Evolutionary conservation across 2,797 vertebrate species (phyloP), one percentile per base, ranked within the genome.

Genomic region (Lepus oiostolus): DNA sequence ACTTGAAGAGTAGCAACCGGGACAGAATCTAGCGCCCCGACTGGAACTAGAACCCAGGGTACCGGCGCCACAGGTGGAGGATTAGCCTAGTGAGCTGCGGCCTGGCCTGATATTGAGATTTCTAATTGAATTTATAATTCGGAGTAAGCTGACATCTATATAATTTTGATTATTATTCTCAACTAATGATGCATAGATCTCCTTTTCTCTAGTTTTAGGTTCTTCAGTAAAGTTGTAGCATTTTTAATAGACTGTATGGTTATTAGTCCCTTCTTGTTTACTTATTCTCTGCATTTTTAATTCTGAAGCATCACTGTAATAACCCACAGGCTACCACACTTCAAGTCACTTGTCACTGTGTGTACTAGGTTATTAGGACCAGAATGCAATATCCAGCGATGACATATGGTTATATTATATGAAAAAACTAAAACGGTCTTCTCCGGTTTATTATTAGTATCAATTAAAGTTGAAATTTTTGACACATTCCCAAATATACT

Each of bases 401-500:
- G 2, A 1, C 68, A 87, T 30, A 71, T 21, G 4, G 13, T 68
- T 90, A 63, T 2, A 58, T 38, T 50, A 67, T 35, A 11, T 71
- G 12, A 71, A 93, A 88, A 90, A 77, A 26, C 52, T 86, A 62
- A 19, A 88, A 85, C 2, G 32, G 71, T 2, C 32, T 67, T 88
- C 75, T 24, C 19, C 52, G 75, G n/a, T 26, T 91, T 70, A 68
- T 63, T 75, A 42, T 22, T 77, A 85, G 47, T 54, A 72, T 65
- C 86, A 68, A 79, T 90, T 93, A 60, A 62, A 93, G 63, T 35
- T 95, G 42, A 84, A 86, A 60, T 19, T 81, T 85, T 84, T 63
- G 92, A 90, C 65, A 79, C 62, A 30, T 87, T 88, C 26, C 42
- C 50, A 91, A 87, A 91, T 12, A 82, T 54, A 88, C 5, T 91